These are phyloP conservation scores for Miichthys miiuy DNA, from an alignment of 2,797 vertebrate genomes.

Conservation along the genomic window DNA sequence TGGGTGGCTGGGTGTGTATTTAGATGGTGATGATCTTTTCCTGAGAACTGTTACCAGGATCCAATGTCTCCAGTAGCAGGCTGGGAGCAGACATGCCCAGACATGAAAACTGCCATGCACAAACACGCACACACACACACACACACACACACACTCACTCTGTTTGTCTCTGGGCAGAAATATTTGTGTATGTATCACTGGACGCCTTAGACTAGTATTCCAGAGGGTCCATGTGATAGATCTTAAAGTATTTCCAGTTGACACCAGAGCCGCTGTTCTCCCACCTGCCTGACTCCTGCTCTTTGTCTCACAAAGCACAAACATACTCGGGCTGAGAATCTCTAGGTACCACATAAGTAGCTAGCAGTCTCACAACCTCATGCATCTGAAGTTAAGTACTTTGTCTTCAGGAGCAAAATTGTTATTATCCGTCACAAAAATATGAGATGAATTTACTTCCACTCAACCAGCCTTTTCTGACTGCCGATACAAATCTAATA, in stretches of 20 bases:
- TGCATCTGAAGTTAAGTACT: neutral
- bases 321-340: neutral
- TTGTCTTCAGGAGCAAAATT: neutral
- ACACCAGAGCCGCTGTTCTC: conserved; percentile 61
- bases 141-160: conserved; percentile 3
- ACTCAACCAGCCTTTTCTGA: neutral
- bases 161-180: conserved; percentile 78
- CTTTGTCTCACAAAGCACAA: conserved; percentile 17
- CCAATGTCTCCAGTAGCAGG: conserved; percentile 78
- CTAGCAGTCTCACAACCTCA: neutral
- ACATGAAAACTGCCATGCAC: conserved; percentile 74
- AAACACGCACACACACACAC: conserved; percentile 19
- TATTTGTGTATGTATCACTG: conserved; percentile 55
- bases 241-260: conserved; percentile 62
- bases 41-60: conserved; percentile 80
- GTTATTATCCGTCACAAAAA: neutral
- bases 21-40: conserved; percentile 78
- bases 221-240: conserved; percentile 50
- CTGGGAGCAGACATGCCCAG: conserved; percentile 77
- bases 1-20: conserved; percentile 74
- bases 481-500: neutral
- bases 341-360: conserved; percentile 9
- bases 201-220: conserved; percentile 37
- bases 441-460: neutral
- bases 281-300: conserved; percentile 53